Base-by-base conservation (phyloP, 1,140 invertebrate genomes). In the Drosophila eugracilis region DNA sequence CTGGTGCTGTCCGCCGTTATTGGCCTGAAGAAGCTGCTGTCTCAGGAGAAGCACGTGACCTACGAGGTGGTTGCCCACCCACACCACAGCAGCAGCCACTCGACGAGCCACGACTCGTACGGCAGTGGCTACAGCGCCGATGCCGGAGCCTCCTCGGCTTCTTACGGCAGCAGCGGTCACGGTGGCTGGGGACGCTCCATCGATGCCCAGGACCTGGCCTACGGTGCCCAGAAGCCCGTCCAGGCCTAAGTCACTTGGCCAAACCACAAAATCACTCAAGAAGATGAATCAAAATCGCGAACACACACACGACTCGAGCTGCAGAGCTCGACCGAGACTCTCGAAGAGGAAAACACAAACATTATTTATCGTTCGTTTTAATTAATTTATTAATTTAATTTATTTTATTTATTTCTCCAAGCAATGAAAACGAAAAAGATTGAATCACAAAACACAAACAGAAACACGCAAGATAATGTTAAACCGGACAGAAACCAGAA, bases 1-100 rank as follows among this genome's bases (percentile, higher is more conserved):
- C 93, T 97, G 47, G 95, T 97, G 0, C 93, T 97, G 15, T 96
- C 96, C 0, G 94, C 95, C 45, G 95, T 97, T 32, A 96, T 97
- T 75, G 96, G 96, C 1, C 91, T 97, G 90, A 96, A 96, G 93
- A 97, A 97, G 88, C 92, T 97, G 6, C 91, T 97, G 39, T 92
- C 94, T 52, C 93, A 94, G 89, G 94, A 95, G 91, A 96, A 96
- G 89, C 95, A 96, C 79, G 96, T 96, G 52, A 97, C 96, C 1
- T 97, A 97, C 90, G 96, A 97, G 78, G 96, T 97, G 4, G 95
- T 97, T 0, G 94, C 95, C 2, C 96, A 96, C 88, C 95, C 95
- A n/a, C 96, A 96, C 84, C 95, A 96, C 90, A 93, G 94, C 49
- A 93, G 93, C 78, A 94, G 94, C 76, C 93, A 94, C 83, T 91